Evolutionary conservation across 1,140 invertebrate species (phyloP).

Genomic region (Capitella teleta): DNA sequence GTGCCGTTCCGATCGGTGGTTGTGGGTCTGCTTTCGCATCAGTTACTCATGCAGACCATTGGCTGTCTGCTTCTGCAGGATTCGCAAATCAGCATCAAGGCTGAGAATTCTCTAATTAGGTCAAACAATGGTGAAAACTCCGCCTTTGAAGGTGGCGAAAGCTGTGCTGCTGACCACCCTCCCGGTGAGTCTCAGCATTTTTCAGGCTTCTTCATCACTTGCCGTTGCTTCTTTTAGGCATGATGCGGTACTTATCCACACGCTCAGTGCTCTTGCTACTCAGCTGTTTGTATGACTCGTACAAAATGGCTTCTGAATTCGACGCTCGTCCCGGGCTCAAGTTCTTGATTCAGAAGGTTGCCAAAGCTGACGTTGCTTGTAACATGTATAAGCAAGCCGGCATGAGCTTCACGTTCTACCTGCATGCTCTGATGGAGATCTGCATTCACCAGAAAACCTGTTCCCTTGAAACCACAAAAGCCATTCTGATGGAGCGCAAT

Average conservation of each 20-base stretch:
- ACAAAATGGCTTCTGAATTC: slow-evolving; percentile 68
- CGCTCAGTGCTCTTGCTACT: slow-evolving; percentile 57
- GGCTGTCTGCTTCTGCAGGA: slow-evolving; percentile 69
- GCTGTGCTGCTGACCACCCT: too few relatives aligned
- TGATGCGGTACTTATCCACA: slow-evolving; percentile 40
- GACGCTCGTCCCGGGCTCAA: slow-evolving; percentile 79
- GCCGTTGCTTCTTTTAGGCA: slow-evolving; percentile 26
- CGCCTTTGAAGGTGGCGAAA: too few relatives aligned
- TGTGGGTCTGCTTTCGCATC: slow-evolving; percentile 76
- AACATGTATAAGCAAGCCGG: slow-evolving; percentile 88
- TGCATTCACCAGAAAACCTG: slow-evolving; percentile 53
- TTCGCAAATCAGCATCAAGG: slow-evolving; percentile 40
- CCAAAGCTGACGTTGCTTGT: slow-evolving; percentile 70
- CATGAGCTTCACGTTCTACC: slow-evolving; percentile 76
- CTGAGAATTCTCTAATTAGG: too few relatives aligned
- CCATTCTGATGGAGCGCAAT: slow-evolving; percentile 53
- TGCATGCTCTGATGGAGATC: slow-evolving; percentile 73
- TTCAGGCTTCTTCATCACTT: too few relatives aligned
- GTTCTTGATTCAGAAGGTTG: slow-evolving; percentile 85
- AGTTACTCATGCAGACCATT: slow-evolving; percentile 80
- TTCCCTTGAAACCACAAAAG: slow-evolving; percentile 53
- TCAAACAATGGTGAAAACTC: too few relatives aligned
- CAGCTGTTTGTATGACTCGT: slow-evolving; percentile 67
- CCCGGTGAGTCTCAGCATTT: too few relatives aligned
- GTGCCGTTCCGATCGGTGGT: slow-evolving; percentile 76